Evolutionary conservation across 2,797 vertebrate genomes (phyloP).

Genomic region (Micropoecilia bifurca): DNA sequence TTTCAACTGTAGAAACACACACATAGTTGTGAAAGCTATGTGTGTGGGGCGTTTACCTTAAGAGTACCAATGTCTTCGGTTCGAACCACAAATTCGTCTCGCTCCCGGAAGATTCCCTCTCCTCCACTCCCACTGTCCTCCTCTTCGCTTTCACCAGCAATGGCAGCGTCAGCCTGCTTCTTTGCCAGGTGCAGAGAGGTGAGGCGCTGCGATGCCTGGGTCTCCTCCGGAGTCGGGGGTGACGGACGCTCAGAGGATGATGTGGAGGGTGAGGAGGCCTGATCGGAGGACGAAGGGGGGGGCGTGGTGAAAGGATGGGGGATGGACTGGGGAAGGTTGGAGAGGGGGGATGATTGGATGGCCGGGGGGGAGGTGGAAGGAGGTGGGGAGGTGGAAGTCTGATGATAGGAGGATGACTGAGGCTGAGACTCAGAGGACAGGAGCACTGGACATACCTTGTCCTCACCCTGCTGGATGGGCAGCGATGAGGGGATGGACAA

Average conservation of each 20-base stretch:
- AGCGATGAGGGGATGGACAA: conserved; percentile 58
- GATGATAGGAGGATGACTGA: conserved; percentile 41
- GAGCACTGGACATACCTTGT: conserved; percentile 12
- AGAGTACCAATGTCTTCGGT: conserved; percentile 89
- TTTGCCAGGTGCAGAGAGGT: conserved; percentile 90
- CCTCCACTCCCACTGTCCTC: conserved; percentile 90
- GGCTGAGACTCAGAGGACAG: conserved; percentile 28
- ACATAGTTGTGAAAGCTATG: neutral
- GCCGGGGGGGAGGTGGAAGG: conserved; percentile 61
- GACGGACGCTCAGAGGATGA: conserved; percentile 73
- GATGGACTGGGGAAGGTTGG: conserved; percentile 70
- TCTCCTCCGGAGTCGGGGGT: conserved; percentile 85
- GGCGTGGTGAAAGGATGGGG: conserved; percentile 72
- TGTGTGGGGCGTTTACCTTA: conserved; percentile 77
- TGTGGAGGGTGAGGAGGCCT: conserved; percentile 57
- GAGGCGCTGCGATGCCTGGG: conserved; percentile 78
- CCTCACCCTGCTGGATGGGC: conserved; percentile 45
- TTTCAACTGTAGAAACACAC: neutral
- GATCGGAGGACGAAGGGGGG: conserved; percentile 72
- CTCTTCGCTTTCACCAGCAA: conserved; percentile 90
- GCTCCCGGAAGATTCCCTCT: conserved; percentile 90
- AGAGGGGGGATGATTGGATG: conserved; percentile 57
- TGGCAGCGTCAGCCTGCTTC: conserved; percentile 88
- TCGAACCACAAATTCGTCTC: conserved; percentile 92
- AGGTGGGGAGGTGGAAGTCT: conserved; percentile 54